A percentile compares a stretch with the other conserved stretches of the same genome.
Evolutionary conservation across 1,140 invertebrate genomes (phyloP).

Genomic region (Papilio polyxenes): DNA sequence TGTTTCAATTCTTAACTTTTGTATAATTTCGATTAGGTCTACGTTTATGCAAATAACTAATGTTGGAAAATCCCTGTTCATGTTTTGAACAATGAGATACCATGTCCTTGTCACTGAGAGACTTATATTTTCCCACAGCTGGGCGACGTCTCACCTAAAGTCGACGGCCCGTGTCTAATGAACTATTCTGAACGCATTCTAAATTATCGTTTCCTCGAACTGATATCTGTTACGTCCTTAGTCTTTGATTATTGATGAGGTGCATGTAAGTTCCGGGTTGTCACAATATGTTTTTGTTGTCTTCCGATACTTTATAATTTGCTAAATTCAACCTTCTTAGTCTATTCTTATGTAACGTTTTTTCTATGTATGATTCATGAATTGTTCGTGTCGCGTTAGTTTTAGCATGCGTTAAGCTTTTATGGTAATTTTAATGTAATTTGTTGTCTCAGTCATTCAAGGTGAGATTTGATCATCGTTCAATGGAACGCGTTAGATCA

Average conservation of each 20-base stretch:
- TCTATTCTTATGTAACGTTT: constrained; percentile 13
- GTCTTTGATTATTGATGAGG: constrained; percentile 47
- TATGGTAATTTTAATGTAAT: constrained; percentile 47
- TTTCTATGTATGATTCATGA: background rate
- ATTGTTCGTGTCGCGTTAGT: constrained; percentile 35
- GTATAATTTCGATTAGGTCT: constrained; percentile 44
- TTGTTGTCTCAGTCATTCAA: constrained; percentile 41
- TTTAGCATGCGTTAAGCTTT: constrained; percentile 42
- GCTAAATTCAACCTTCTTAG: background rate
- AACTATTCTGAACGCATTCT: constrained; percentile 55
- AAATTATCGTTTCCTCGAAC: constrained; percentile 60
- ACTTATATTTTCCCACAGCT: constrained; percentile 66
- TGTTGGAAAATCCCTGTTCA: constrained; percentile 55
- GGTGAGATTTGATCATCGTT: constrained; percentile 48
- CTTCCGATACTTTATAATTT: background rate
- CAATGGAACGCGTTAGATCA: constrained; percentile 45
- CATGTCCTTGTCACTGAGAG: constrained; percentile 56
- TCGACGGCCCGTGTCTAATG: constrained; percentile 55
- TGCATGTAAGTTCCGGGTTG: constrained; percentile 43
- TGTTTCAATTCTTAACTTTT: constrained; percentile 32
- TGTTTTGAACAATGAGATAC: constrained; percentile 53
- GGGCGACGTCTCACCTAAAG: constrained; percentile 36
- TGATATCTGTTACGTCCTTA: constrained; percentile 40
- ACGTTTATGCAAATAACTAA: constrained; percentile 53
- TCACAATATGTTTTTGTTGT: constrained; percentile 36